Evolutionary conservation across 1,140 invertebrate genomes (phyloP), one percentile per base, ranked within the genome.

Genomic region (Antheraea pernyi): DNA sequence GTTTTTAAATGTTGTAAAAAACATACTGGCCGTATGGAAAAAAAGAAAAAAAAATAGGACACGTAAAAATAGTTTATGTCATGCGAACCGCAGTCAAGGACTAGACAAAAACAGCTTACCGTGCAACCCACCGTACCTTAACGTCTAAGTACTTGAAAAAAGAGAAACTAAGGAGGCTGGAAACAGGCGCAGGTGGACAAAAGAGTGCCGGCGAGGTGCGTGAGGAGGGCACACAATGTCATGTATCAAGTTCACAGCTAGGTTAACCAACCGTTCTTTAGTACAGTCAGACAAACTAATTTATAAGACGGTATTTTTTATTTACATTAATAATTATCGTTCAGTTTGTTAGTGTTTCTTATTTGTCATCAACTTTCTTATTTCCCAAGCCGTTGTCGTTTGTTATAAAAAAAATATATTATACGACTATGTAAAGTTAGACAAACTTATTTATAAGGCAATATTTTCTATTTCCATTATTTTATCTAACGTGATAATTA

Each of bases 141-240:
- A 18, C 39, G 46, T 65, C 53, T 67, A 42, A 42, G 46, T 53
- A 53, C 53, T 11, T 61, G 61, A 61, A 60, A 39, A 74, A 76
- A 75, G 61, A 53, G 60, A 70, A 70, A 72, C 74, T 73, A 16
- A 70, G 65, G 60, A 67, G 61, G 76, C 59, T 67, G 84, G 46
- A 53, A 68, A 61, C 63, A 63, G 66, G 42, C 16, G 67, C 13
- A 42, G 37, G 67, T 42, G 58, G 72, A 86, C 82, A 88, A 89
- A 85, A 79, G 84, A 66, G 71, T 75, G 65, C 70, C 76, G 67
- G 72, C 80, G 72, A 83, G 80, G 81, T 86, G 85, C 85, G 85
- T 89, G 83, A 86, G 85, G 77, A 86, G 85, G 82, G 80, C 87
- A 85, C 81, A 91, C 88, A 91, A 91, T 90, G 89, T 91, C 89